Conservation (phyloP, 2,113 vertebrate species). For the Illadopsis cleaveri region DNA sequence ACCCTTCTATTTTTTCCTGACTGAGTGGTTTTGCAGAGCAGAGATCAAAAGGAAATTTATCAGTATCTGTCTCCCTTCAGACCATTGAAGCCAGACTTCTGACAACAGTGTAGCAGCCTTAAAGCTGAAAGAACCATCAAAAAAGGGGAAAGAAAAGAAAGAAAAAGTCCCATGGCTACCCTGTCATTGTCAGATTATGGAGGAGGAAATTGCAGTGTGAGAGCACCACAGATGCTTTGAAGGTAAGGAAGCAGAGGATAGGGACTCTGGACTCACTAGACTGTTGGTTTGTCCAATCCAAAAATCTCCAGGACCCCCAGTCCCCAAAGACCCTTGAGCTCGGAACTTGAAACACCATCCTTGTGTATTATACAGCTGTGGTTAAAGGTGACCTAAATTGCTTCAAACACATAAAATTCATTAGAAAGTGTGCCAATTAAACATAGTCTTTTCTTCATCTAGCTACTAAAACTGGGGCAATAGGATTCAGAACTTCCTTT, state of each 20-base stretch:
- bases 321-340: conserved; percentile 50
- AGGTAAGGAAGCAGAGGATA: neutral
- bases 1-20: conserved; percentile 38
- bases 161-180: neutral
- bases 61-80: conserved; percentile 77
- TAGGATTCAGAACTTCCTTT: neutral
- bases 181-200: conserved; percentile 28
- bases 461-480: neutral
- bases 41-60: conserved; percentile 81
- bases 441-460: neutral
- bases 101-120: conserved; percentile 63
- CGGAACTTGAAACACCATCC: conserved; percentile 67
- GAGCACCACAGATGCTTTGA: conserved; percentile 58
- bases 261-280: neutral
- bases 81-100: conserved; percentile 67
- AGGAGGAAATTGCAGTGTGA: conserved; percentile 49
- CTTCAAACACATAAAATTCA: neutral
- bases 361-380: conserved; percentile 56
- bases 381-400: conserved; percentile 35
- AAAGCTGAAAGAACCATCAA: conserved; percentile 52
- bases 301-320: conserved; percentile 14
- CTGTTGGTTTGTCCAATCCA: neutral
- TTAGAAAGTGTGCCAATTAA: neutral
- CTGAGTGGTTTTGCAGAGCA: conserved; percentile 56
- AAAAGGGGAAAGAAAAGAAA: neutral